A percentile compares a stretch with the other conserved stretches of the same genome.
Conservation (phyloP, 2,113 vertebrate genomes). For the Lagopus muta region DNA sequence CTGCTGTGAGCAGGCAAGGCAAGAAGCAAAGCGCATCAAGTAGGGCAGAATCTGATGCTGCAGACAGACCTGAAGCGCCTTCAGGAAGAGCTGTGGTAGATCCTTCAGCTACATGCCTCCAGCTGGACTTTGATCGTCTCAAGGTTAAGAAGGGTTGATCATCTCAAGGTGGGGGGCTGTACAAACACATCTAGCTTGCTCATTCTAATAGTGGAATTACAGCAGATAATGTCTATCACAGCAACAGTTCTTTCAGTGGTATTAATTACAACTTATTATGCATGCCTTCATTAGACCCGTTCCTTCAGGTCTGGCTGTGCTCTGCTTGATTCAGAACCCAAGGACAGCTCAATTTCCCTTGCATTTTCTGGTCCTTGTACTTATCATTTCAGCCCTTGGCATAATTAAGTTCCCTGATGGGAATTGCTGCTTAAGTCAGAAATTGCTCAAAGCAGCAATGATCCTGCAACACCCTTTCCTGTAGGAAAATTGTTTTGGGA, state of each 20-base stretch:
- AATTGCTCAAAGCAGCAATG: neutral
- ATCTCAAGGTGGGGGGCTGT: neutral
- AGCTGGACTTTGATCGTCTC: neutral
- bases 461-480: neutral
- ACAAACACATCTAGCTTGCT: neutral
- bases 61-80: neutral
- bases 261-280: slow-evolving; percentile 48
- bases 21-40: neutral
- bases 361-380: slow-evolving; percentile 1
- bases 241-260: neutral
- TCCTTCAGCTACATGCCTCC: neutral
- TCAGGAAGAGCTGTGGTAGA: neutral
- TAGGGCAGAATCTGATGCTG: neutral
- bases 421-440: slow-evolving; percentile 16
- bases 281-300: slow-evolving; percentile 7
- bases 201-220: neutral
- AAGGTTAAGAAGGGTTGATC: neutral
- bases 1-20: neutral
- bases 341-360: neutral
- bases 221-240: neutral
- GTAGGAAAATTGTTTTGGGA: neutral
- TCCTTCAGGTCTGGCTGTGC: slow-evolving; percentile 22
- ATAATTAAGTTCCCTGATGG: slow-evolving; percentile 30
- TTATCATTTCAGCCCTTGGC: neutral
- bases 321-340: slow-evolving; percentile 42